Base-by-base conservation (phyloP, 2,797 vertebrate species). In the Enteromius paludinosus region DNA sequence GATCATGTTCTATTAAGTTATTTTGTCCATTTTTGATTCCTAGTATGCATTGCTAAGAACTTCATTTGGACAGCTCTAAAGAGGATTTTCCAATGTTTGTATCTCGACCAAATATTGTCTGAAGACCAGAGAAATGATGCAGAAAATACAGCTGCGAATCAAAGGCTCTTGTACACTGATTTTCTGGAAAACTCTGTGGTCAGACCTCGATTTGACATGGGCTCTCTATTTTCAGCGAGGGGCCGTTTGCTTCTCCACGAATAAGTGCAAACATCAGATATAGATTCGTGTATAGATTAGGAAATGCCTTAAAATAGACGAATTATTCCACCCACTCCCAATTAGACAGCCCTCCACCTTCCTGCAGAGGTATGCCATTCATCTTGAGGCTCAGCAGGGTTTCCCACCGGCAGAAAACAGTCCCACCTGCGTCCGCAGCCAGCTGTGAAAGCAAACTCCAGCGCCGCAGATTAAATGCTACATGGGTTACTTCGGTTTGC, bases 371-470 rank as follows among this genome's bases (percentile, higher is more conserved):
- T 78, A 77, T 79, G 69, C 80, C 84, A 87, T 88, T 86, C 78
- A 85, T 85, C 86, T 86, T 69, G 49, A 62, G 81, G 70, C 83
- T 81, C 86, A 41, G 59, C 83, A 23, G 86, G 84, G 84, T 82
- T 85, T 83, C 83, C 83, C 74, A 56, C 68, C 78, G 30, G 73
- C 82, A 69, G 83, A 74, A 85, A 70, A 45, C 47, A 33, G 78
- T 75, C 74, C 85, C 85, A 87, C 86, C 86, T 86, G 85, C 78
- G 70, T 45, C 79, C 74, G 18, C 23, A 56, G 69, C 82, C 89
- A 90, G 87, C 87, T 90, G 89, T 87, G 73, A 88, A 88, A 87
- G 86, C 89, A 87, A 87, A 87, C 54, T 33, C 33, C 17, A 52
- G 23, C 8, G 20, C 41, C 6, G 30, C 66, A 30, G 59, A 54